Base-by-base conservation (phyloP, 2,888 invertebrate species). In the Stictocephala bisonia region DNA sequence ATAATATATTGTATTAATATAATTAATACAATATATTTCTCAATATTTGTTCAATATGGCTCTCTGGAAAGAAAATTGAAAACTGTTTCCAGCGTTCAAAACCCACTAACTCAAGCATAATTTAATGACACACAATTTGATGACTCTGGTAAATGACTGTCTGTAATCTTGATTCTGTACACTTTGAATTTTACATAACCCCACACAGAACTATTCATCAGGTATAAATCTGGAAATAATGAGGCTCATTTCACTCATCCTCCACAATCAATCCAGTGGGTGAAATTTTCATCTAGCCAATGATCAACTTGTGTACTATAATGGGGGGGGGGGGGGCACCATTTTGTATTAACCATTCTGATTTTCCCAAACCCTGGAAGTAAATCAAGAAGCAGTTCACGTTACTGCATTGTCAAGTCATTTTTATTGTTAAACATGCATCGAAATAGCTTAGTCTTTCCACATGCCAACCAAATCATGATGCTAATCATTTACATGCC, bases 141-240 rank as follows among this genome's bases (percentile, higher is more conserved):
- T n/a, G 3, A 18, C 11, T 44, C 44, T 44, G 15, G 2, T 18
- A 44, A 9, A 9, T 44, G n/a, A 15, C 18, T 44, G 44, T 44
- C 44, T 9, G 15, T 44, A 9, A 44, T 44, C 44, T 44, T 44
- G 44, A 44, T 18, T 44, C 15, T 44, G 44, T 44, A 44, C 3
- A 44, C 44, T 44, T 44, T 3, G 44, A 18, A 44, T 44, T 44
- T 44, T 44, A 44, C 44, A 44, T 44, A 44, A 44, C 3, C 44
- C 44, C 44, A 44, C 44, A 44, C 11, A 44, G 44, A n/a, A 44
- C 44, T 44, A 44, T 3, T 18, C 44, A 44, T 44, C 11, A 18
- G 44, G 44, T 44, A 15, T 44, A 44, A 44, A 7, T 44, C 44
- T 44, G 44, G 44, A 44, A 18, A 44, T 44, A n/a, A 44, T 44